Percentiles rank a stretch among this genome's conserved stretches.
phyloP scores from a whole-genome alignment of 2,888 invertebrate genomes.

The Epistrophe eligans region DNA sequence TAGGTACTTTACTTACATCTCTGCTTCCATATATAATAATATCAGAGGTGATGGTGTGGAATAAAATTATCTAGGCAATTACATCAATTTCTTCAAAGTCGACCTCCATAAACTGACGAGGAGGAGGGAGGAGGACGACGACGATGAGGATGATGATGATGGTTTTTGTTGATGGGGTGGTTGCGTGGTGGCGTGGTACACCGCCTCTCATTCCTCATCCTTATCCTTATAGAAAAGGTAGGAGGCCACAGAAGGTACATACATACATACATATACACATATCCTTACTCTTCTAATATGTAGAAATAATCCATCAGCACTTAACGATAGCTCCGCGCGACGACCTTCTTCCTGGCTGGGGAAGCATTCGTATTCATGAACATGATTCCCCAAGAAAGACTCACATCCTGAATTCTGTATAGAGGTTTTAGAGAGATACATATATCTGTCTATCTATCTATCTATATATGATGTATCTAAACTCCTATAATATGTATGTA shows the following conservation, averaged over 20 bases:
- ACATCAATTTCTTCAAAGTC: constrained; percentile 65
- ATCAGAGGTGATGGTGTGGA: constrained; percentile 55
- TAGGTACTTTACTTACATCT: neutral
- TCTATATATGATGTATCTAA: constrained; percentile 5
- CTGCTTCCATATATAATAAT: constrained; percentile 1
- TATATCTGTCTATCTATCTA: too few relatives aligned
- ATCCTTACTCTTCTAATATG: constrained; percentile 8
- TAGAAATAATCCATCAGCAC: constrained; percentile 71
- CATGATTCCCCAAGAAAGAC: constrained; percentile 48
- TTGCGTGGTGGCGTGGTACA: neutral
- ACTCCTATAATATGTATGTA: neutral
- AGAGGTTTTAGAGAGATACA: neutral
- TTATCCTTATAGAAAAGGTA: neutral
- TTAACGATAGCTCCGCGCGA: constrained; percentile 60
- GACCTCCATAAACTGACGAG: constrained; percentile 61
- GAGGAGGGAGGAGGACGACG: constrained; percentile 35
- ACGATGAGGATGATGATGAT: constrained; percentile 18
- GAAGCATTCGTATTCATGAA: constrained; percentile 64
- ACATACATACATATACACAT: neutral
- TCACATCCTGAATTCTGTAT: constrained; percentile 53
- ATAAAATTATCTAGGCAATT: constrained; percentile 75
- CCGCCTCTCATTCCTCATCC: neutral
- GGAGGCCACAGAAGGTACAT: neutral
- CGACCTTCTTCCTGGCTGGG: constrained; percentile 15
- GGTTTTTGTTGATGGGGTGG: neutral